phyloP scores from a whole-genome alignment of 2,888 invertebrate genomes.

The Fragum fragum region DNA sequence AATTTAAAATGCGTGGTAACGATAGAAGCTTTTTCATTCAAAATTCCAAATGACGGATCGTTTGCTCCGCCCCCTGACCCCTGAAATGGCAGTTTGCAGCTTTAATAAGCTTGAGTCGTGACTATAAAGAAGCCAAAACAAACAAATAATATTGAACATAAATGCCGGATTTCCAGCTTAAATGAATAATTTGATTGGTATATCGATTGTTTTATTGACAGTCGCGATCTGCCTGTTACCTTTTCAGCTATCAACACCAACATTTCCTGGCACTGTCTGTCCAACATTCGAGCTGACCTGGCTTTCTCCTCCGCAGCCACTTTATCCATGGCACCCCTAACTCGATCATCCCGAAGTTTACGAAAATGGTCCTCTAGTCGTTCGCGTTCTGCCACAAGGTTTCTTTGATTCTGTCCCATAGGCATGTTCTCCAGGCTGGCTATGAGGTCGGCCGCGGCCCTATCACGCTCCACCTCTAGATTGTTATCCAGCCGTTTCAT shows the following conservation, averaged over 20 bases:
- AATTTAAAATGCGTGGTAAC: too few species aligned
- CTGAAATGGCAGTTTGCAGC: too few species aligned
- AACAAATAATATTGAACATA: too few species aligned
- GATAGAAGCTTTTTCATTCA: too few species aligned
- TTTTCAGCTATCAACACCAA: slow-evolving; percentile 84
- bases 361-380: slow-evolving; percentile 83
- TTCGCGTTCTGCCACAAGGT: slow-evolving; percentile 76
- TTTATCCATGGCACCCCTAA: slow-evolving; percentile 79
- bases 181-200: too few species aligned
- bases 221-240: slow-evolving; percentile 52
- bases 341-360: slow-evolving; percentile 76
- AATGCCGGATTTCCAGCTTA: too few species aligned
- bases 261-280: slow-evolving; percentile 85
- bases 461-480: slow-evolving; percentile 77
- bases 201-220: too few species aligned
- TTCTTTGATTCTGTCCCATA: slow-evolving; percentile 69
- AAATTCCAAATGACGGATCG: too few species aligned
- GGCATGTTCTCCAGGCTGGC: slow-evolving; percentile 76
- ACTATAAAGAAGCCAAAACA: too few species aligned
- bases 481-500: slow-evolving; percentile 78
- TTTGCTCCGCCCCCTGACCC: too few species aligned
- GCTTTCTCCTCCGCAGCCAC: slow-evolving; percentile 84
- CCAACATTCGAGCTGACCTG: slow-evolving; percentile 84
- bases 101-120: too few species aligned
- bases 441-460: slow-evolving; percentile 80